Percentiles rank a stretch among this genome's conserved stretches.
These are phyloP conservation scores for Drosophila bocqueti DNA, from an alignment of 1,140 invertebrate genomes.

Conservation along the genomic window DNA sequence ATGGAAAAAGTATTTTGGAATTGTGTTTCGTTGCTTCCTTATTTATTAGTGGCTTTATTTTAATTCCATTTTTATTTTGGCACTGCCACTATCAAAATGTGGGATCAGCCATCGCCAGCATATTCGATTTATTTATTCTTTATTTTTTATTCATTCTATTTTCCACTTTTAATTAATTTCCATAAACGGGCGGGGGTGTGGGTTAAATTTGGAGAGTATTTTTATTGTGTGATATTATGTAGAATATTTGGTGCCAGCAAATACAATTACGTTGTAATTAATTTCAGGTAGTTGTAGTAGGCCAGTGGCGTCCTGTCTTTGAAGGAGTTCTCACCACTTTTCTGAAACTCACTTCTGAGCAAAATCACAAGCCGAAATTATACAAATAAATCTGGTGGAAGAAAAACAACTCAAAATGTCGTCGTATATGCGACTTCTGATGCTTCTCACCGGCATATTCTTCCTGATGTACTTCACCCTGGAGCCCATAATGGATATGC, in stretches of 20 bases:
- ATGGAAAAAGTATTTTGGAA: conserved; percentile 61
- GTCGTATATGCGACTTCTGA: conserved; percentile 6
- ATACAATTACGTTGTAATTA: not conserved
- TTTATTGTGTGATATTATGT: conserved; percentile 13
- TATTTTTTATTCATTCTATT: conserved; percentile 58
- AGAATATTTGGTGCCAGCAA: conserved; percentile 37
- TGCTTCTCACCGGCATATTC: conserved; percentile 8
- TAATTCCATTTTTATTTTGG: conserved; percentile 44
- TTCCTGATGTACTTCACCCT: conserved; percentile 25
- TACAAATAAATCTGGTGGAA: not conserved
- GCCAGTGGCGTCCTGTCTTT: not conserved
- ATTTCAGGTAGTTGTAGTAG: not conserved
- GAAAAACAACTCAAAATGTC: not conserved
- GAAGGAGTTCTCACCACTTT: no score
- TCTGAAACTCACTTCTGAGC: not conserved
- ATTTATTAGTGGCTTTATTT: conserved; percentile 64
- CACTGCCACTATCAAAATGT: conserved; percentile 42
- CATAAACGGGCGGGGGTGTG: not conserved
- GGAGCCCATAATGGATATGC: not conserved
- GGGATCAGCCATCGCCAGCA: conserved; percentile 62
- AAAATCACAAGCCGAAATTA: not conserved
- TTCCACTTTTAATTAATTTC: conserved; percentile 72
- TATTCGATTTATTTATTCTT: conserved; percentile 40
- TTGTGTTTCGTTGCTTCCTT: conserved; percentile 61
- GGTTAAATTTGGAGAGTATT: conserved; percentile 16